A percentile compares a stretch with the other conserved stretches of the same genome.
Conservation (phyloP, 2,113 vertebrate genomes). For the Cryptomyrus ogoouensis region DNA sequence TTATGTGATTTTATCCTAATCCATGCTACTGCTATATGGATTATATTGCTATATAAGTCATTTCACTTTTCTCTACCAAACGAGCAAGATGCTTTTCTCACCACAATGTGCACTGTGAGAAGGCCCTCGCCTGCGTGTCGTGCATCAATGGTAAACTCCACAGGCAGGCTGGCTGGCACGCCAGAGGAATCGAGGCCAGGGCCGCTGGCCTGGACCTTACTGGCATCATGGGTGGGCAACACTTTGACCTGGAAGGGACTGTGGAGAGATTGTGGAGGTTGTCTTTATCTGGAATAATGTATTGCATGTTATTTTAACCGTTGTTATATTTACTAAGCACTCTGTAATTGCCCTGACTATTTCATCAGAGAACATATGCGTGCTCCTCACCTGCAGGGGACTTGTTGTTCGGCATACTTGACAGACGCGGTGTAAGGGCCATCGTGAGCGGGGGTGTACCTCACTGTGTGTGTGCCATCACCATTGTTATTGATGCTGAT, state of each 20-base stretch:
- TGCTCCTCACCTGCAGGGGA: conserved; percentile 78
- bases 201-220: conserved; percentile 85
- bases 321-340: neutral
- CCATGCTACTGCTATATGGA: neutral
- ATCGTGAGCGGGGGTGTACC: conserved; percentile 79
- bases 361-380: neutral
- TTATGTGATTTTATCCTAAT: neutral
- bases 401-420: conserved; percentile 84
- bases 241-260: conserved; percentile 90
- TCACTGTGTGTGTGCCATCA: conserved; percentile 82
- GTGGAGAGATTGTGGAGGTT: neutral
- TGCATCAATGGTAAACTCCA: conserved; percentile 90
- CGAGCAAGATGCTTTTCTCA: conserved; percentile 42
- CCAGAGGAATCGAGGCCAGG: conserved; percentile 79
- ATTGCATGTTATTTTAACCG: conserved; percentile 10
- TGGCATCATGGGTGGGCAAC: conserved; percentile 82
- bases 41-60: neutral
- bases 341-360: neutral
- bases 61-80: neutral
- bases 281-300: neutral
- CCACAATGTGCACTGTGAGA: conserved; percentile 86
- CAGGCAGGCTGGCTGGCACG: conserved; percentile 81
- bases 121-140: conserved; percentile 83
- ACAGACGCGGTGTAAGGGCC: conserved; percentile 84
- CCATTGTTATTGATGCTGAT: conserved; percentile 81